Base-by-base conservation (phyloP, 2,888 invertebrate species). In the Trachelus troglodyta region DNA sequence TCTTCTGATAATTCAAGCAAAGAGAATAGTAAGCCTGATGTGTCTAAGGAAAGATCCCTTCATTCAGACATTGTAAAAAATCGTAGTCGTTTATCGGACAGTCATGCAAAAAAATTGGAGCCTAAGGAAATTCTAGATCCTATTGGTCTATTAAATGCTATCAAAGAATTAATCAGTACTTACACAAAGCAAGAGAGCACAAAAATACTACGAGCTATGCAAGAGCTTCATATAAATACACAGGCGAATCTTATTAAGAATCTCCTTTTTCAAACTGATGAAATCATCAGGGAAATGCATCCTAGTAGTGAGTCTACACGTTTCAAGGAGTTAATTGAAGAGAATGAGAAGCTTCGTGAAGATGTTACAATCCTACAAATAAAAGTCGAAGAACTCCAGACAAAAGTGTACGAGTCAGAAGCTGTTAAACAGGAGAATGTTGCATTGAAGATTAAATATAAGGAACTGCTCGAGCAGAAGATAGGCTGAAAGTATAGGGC, bases 81-180 rank as follows among this genome's bases (percentile, higher is more conserved):
- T 31, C 77, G 69, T 2, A 69, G 56, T 23, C 75, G 81, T 12
- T 35, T 69, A 56, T 77, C 75, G 0, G 87, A 86, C 37, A 75
- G 77, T 73, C 31, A 73, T 15, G 9, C 30, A 4, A 86, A 81
- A 71, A 86, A 84, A 71, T 79, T 82, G 12, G 85, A 87, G n/a
- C n/a, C 80, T 4, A 77, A 80, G 35, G 87, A 85, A 56, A 85
- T 85, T 71, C 82, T 86, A 15, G 89, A 90, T 81, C 81, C 87
- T 9, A 83, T 87, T 23, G 82, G 82, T 4, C 82, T 91, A 69
- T 79, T 91, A 11, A 89, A 80, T 78, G 86, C 88, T 11, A 85
- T 91, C 9, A 90, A 90, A 76, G 90, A 91, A 74, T 77, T 90
- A 9, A 83, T 91, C 12, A 89, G 88, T 56, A 84, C 82, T 4